Base-by-base conservation (phyloP, 2,888 invertebrate genomes). In the Lepeophtheirus nordmannii region DNA sequence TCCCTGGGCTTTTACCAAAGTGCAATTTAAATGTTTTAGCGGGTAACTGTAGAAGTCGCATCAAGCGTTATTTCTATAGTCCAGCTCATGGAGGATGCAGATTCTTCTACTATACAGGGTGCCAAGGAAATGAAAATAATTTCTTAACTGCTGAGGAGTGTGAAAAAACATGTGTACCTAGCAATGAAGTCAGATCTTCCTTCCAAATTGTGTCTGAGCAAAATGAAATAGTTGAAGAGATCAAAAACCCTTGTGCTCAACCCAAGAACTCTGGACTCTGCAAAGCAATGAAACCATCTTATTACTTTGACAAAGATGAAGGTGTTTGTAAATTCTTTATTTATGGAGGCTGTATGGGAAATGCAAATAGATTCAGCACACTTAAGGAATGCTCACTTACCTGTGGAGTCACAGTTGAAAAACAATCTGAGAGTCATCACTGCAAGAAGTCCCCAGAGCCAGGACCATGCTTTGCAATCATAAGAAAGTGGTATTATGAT, bases 111-210 rank as follows among this genome's bases (percentile, higher is more conserved):
- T 62, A 62, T 17, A 40, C 40, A 39, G 62, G 62, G 1, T 62
- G 62, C n/a, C 62, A 62, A 23, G 62, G 62, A 37, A 62, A 62
- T 41, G 39, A n/a, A 38, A 62, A 62, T 20, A 62, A 62, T 17
- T 62, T 62, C 41, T n/a, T 40, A 20, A 41, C 20, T 1, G 41
- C n/a, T n/a, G 39, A 41, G 3, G 11, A 30, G n/a, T 62, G 62
- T 20, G 39, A 38, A n/a, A 30, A 41, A 62, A 39, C 41, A 10
- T 62, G 62, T 40, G 62, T 62, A 11, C 17, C 62, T 1, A 17
- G 12, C 20, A 41, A 39, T n/a, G 20, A 62, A 14, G 20, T 40
- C 39, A 39, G 38, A 14, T 38, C 62, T 3, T 37, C 62, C 1
- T 62, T 62, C 14, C 20, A 60, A 22, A 8, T 14, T 14, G 14